Conservation (phyloP, 2,888 invertebrate species). For the Lacanobia wlatinum region DNA sequence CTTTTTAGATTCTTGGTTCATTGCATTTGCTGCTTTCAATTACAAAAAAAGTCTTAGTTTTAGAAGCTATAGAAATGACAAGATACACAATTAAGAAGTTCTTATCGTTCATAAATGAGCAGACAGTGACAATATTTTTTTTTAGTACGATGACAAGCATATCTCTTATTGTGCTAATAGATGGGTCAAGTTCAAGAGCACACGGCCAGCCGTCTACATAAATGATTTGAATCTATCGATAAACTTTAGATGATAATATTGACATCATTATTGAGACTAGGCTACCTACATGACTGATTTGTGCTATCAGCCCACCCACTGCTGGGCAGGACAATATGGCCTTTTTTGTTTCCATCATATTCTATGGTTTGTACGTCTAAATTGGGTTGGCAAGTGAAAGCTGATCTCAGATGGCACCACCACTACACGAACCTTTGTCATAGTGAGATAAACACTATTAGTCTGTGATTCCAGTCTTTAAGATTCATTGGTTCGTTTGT, state of each 20-base stretch:
- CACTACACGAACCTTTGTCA: too few relatives aligned
- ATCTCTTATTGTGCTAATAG: conserved; percentile 21
- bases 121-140: not conserved
- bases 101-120: not conserved
- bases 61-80: not conserved
- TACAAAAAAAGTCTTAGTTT: too few relatives aligned
- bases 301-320: not conserved
- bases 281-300: not conserved
- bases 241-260: not conserved
- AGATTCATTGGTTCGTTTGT: too few relatives aligned
- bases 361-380: too few relatives aligned
- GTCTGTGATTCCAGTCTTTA: too few relatives aligned
- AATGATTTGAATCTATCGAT: conserved; percentile 23
- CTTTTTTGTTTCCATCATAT: too few relatives aligned
- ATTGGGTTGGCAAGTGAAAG: too few relatives aligned
- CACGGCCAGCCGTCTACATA: not conserved
- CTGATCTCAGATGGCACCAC: too few relatives aligned
- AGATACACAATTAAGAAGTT: not conserved
- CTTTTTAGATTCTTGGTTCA: too few relatives aligned
- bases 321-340: too few relatives aligned
- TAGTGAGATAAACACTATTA: too few relatives aligned
- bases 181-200: conserved; percentile 22
- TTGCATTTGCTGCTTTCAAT: too few relatives aligned
- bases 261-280: not conserved
- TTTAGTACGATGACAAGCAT: not conserved